Evolutionary conservation across 2,888 invertebrate genomes (phyloP), one percentile per base, ranked within the genome.

Genomic region (Synanthedon myopaeformis): DNA sequence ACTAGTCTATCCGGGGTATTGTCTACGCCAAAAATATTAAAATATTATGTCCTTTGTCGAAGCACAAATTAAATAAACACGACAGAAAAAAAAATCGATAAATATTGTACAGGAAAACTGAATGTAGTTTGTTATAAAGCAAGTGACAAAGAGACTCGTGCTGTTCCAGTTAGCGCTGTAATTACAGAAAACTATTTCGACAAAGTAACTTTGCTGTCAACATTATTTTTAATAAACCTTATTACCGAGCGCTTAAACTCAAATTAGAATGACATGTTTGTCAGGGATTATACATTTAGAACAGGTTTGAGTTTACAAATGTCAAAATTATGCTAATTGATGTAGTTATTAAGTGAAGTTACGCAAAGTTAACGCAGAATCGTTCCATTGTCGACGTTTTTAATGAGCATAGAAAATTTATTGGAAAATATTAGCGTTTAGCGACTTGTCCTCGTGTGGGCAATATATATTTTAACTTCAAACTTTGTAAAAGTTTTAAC

Each of bases 111-210:
- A 65, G 62, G 68, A 66, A 67, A 60, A 56, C 61, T 61, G 59
- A 67, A 73, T 64, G 63, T 65, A 66, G 64, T 70, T 6, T 70
- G 66, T 67, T 64, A 69, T 63, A 72, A 74, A 72, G 69, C 61
- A 56, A 41, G 56, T 57, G 56, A 79, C 74, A 76, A 28, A 68
- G 62, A 59, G 53, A 54, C 62, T 73, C 79, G 75, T 80, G 82
- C 70, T 61, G 62, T 59, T 61, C 61, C 62, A 69, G 72, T 79
- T 78, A 78, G 73, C 64, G 63, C 53, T 70, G 65, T 78, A 78
- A 81, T 81, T 78, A 76, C 66, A 65, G 54, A 59, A 69, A 64
- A 64, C 68, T 49, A 51, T n/a, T 45, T 12, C 19, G 12, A 50
- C 50, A 6, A 50, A 51, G 68, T 66, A 52, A 60, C 56, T 55